These are phyloP conservation scores for Helicorthomorpha holstii DNA, from an alignment of 1,140 invertebrate genomes.

Conservation along the genomic window DNA sequence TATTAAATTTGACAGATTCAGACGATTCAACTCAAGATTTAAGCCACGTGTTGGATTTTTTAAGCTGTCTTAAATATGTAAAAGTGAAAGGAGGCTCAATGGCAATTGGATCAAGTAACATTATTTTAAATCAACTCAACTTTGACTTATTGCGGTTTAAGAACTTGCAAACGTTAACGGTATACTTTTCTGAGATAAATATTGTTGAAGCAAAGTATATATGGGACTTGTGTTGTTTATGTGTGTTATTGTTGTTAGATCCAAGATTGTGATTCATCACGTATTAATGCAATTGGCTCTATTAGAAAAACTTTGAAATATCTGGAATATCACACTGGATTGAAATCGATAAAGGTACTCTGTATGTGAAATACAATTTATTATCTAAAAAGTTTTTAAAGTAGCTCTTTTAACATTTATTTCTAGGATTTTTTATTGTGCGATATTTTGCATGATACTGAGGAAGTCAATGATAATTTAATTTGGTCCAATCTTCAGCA, in stretches of 20 bases:
- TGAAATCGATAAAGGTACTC: neutral
- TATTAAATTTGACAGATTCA: constrained; percentile 33
- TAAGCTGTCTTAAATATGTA: constrained; percentile 48
- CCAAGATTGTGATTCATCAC: neutral
- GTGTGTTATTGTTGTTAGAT: constrained; percentile 8
- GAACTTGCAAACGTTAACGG: constrained; percentile 33
- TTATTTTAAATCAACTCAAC: constrained; percentile 53
- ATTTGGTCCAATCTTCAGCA: constrained; percentile 46
- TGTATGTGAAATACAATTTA: neutral
- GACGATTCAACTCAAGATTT: constrained; percentile 58
- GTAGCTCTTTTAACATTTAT: neutral
- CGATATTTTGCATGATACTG: constrained; percentile 41
- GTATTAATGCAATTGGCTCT: constrained; percentile 18
- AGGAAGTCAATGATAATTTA: constrained; percentile 8
- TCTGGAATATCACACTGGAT: constrained; percentile 31
- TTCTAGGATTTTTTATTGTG: constrained; percentile 36
- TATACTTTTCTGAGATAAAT: constrained; percentile 14
- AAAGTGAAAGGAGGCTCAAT: constrained; percentile 47
- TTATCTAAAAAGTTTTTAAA: neutral
- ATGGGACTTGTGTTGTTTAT: neutral
- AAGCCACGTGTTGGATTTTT: constrained; percentile 76
- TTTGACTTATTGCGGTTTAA: constrained; percentile 70
- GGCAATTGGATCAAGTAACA: constrained; percentile 55
- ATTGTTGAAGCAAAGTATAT: neutral
- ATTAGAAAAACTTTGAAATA: constrained; percentile 45